Percentiles rank a stretch among this genome's conserved stretches.
Conservation (phyloP, 2,113 vertebrate genomes). For the Larimichthys polyactis region DNA sequence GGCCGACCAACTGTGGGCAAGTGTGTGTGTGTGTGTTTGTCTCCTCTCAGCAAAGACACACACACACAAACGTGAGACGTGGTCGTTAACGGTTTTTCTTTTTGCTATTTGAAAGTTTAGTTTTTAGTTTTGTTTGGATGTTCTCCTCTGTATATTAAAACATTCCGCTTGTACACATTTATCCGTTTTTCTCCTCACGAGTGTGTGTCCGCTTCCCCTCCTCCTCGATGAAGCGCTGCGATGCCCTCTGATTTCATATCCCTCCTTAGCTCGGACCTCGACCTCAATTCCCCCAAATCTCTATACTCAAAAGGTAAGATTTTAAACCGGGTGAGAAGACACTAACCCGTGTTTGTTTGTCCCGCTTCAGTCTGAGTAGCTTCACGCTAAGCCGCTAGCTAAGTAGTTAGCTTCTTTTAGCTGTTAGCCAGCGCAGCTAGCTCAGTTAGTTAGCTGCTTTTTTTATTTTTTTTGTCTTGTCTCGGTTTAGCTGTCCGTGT, state of each 20-base stretch:
- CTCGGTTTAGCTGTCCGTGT: slow-evolving; percentile 26
- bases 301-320: slow-evolving; percentile 94
- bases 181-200: slow-evolving; percentile 71
- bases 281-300: slow-evolving; percentile 95
- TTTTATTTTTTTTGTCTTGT: slow-evolving; percentile 35
- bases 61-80: slow-evolving; percentile 63
- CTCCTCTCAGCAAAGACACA: slow-evolving; percentile 63
- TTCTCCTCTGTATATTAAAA: slow-evolving; percentile 49
- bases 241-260: slow-evolving; percentile 99
- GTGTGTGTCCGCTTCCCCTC: slow-evolving; percentile 83
- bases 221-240: slow-evolving; percentile 87
- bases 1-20: slow-evolving; percentile 63
- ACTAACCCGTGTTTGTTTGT: slow-evolving; percentile 4
- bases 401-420: slow-evolving; percentile 69
- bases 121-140: slow-evolving; percentile 47
- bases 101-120: slow-evolving; percentile 50
- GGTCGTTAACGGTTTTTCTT: slow-evolving; percentile 50
- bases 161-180: slow-evolving; percentile 66
- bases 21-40: slow-evolving; percentile 70
- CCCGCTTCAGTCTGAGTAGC: slow-evolving; percentile 3
- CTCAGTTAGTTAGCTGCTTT: slow-evolving; percentile 62
- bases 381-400: slow-evolving; percentile 74
- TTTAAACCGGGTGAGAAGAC: background rate
- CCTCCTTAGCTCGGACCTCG: slow-evolving; percentile 94
- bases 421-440: slow-evolving; percentile 69